Evolutionary conservation across 1,140 invertebrate genomes (phyloP).

Genomic region (Atopsyche davidsoni): DNA sequence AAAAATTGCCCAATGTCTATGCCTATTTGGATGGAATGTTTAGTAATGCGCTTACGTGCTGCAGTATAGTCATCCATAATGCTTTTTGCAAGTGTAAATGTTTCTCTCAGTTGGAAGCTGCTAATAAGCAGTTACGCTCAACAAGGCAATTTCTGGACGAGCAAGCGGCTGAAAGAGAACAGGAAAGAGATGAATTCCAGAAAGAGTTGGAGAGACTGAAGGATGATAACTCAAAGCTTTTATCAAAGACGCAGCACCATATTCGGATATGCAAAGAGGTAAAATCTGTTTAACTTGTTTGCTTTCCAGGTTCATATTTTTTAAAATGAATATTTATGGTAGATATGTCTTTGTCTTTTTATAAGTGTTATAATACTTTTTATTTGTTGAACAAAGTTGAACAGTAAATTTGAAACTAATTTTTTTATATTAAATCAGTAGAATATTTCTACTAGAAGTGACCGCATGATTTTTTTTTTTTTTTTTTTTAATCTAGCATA

Average conservation of each 20-base stretch:
- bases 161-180: conserved; percentile 69
- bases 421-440: too few species aligned
- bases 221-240: conserved; percentile 56
- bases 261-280: conserved; percentile 51
- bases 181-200: conserved; percentile 69
- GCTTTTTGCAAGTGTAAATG: background rate
- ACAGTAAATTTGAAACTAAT: too few species aligned
- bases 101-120: conserved; percentile 60
- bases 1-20: too few species aligned
- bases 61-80: too few species aligned
- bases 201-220: conserved; percentile 55
- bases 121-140: conserved; percentile 69
- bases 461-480: too few species aligned
- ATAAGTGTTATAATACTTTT: too few species aligned
- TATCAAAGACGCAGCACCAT: conserved; percentile 52
- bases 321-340: conserved; percentile 8
- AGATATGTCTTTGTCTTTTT: background rate
- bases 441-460: too few species aligned
- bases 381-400: too few species aligned
- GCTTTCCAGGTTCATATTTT: conserved; percentile 1
- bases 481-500: too few species aligned
- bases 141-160: conserved; percentile 73
- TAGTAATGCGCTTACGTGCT: too few species aligned
- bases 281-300: conserved; percentile 32
- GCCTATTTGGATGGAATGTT: too few species aligned